Evolutionary conservation across 2,888 invertebrate genomes (phyloP).

Genomic region (Archaeoteleia sp.): DNA sequence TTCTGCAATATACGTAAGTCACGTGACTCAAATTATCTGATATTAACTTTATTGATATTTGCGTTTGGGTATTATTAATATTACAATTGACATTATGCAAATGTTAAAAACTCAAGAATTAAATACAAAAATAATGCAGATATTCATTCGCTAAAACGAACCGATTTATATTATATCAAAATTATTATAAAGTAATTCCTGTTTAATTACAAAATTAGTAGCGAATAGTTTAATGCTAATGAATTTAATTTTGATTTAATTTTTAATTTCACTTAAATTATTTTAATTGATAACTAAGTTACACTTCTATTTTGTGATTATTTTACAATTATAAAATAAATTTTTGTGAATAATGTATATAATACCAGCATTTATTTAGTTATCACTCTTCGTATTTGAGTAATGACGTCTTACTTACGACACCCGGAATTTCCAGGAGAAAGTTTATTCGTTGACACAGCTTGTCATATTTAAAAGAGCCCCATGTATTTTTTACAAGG

Average conservation of each 20-base stretch:
- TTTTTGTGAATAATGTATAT: constrained; percentile 7
- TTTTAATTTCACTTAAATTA: no score
- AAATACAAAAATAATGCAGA: background rate
- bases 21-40: no score
- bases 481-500: constrained; percentile 33
- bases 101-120: background rate
- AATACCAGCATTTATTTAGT: constrained; percentile 36
- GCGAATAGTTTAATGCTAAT: no score
- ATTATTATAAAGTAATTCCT: no score
- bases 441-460: constrained; percentile 54
- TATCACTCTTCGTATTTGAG: constrained; percentile 25
- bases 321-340: background rate
- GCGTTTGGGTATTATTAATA: no score
- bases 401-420: constrained; percentile 36
- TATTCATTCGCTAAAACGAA: background rate
- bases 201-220: no score
- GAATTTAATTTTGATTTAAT: no score
- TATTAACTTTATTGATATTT: background rate
- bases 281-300: background rate
- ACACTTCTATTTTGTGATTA: background rate
- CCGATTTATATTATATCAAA: background rate
- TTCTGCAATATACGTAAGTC: constrained; percentile 14
- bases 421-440: constrained; percentile 64
- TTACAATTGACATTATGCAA: no score
- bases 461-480: constrained; percentile 24